A percentile compares a stretch with the other conserved stretches of the same genome.
Evolutionary conservation across 2,888 invertebrate genomes (phyloP).

Genomic region (Tetanocera ferruginea): DNA sequence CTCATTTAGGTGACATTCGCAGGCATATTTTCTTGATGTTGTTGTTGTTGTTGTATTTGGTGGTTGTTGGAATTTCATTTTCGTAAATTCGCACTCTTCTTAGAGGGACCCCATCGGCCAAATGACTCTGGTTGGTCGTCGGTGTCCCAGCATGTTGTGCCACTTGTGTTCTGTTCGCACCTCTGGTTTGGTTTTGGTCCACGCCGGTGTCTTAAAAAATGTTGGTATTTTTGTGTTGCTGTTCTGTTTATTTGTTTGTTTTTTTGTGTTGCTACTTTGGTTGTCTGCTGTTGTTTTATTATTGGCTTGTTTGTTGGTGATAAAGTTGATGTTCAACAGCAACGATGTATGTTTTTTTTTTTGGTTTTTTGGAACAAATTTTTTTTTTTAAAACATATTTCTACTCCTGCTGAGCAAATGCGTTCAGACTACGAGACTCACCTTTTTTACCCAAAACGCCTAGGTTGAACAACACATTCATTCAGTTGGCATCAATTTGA

Average conservation of each 20-base stretch:
- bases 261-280: not conserved
- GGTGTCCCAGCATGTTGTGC: not conserved
- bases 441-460: not conserved
- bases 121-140: too few relatives aligned
- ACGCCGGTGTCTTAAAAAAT: conserved; percentile 20
- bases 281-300: conserved; percentile 17
- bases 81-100: not conserved
- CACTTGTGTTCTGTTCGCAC: conserved; percentile 42
- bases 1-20: conserved; percentile 28
- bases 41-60: not conserved
- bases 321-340: conserved; percentile 29
- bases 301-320: conserved; percentile 24
- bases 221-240: not conserved
- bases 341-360: not conserved
- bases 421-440: conserved; percentile 9
- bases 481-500: conserved; percentile 4
- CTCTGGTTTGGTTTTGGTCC: conserved; percentile 21
- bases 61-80: conserved; percentile 4
- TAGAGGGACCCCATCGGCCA: too few relatives aligned
- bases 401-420: conserved; percentile 30
- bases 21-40: not conserved
- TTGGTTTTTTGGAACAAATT: not conserved
- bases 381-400: not conserved
- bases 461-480: not conserved
- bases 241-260: not conserved